Base-by-base conservation (phyloP, 2,888 invertebrate genomes). In the Sisyra nigra region DNA sequence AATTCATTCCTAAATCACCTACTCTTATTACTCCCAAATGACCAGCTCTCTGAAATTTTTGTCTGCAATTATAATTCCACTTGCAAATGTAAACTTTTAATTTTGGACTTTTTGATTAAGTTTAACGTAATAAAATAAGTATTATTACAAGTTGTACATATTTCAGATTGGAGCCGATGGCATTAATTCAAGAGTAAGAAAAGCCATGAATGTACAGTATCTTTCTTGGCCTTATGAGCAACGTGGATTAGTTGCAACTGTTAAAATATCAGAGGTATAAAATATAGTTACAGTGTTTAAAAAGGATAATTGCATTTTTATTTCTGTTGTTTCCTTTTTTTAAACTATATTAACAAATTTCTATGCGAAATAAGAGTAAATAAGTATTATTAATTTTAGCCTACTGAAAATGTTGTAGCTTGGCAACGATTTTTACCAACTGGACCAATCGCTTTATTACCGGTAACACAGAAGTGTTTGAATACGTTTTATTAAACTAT, bases 371-470 rank as follows among this genome's bases (percentile, higher is more conserved):
- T n/a, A n/a, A n/a, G n/a, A n/a, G n/a, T n/a, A n/a, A n/a, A n/a
- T n/a, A n/a, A n/a, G n/a, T n/a, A n/a, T n/a, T n/a, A n/a, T n/a
- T 24, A 24, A 5, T 24, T 24, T 49, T 61, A 85, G 80, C 67
- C 74, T 37, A 68, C 69, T 10, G 76, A 77, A 43, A 96, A 96
- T 62, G 71, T 73, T 19, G 83, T 86, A 2, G 97, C 96, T 0
- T 98, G 96, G 96, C 97, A 98, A 61, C 72, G 94, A 49, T 96
- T 96, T 65, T 65, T 94, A 47, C 87, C 92, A 0, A 78, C 76
- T 2, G 97, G 97, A 1, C 93, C 96, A 0, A 71, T 98, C 17
- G 97, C 97, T 3, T 59, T 97, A 17, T 65, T 98, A 42, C 98
- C 97, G 6, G 74, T 77, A 64, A 64, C 46, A 33, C n/a, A 33